A percentile compares a stretch with the other conserved stretches of the same genome.
phyloP scores from a whole-genome alignment of 1,140 invertebrate genomes.

The Plodia interpunctella region DNA sequence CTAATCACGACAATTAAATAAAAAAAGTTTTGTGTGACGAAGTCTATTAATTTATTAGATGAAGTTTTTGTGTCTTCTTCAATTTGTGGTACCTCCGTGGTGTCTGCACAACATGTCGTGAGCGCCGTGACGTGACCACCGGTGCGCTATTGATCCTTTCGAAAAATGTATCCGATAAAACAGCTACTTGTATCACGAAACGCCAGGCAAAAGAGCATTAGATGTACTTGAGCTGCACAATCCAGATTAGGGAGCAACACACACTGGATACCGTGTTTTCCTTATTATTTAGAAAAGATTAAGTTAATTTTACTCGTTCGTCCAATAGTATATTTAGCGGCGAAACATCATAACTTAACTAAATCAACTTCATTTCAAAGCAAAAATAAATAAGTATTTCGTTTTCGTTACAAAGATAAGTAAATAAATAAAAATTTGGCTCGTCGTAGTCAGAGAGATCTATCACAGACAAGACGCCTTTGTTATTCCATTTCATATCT shows the following conservation, averaged over 20 bases:
- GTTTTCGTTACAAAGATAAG: not conserved
- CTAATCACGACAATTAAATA: too few species aligned
- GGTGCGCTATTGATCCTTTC: conserved; percentile 24
- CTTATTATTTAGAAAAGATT: too few species aligned
- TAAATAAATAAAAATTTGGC: not conserved
- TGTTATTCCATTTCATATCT: conserved; percentile 6
- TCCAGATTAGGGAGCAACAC: not conserved
- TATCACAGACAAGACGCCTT: not conserved
- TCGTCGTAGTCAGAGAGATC: not conserved
- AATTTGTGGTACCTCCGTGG: not conserved
- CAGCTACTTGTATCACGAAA: conserved; percentile 12
- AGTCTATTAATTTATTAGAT: too few species aligned
- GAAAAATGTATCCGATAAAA: conserved; percentile 12
- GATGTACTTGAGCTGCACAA: not conserved
- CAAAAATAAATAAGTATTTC: not conserved
- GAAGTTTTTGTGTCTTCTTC: not conserved
- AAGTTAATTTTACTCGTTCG: too few species aligned
- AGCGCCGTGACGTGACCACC: conserved; percentile 20
- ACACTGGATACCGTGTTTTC: not conserved
- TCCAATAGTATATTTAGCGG: too few species aligned
- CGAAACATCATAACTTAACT: too few species aligned
- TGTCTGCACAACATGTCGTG: conserved; percentile 17
- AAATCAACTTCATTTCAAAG: too few species aligned
- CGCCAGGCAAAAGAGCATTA: conserved; percentile 5
- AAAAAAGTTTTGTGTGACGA: too few species aligned